phyloP scores from a whole-genome alignment of 2,888 invertebrate species.

The Tanytarsus gracilentus region DNA sequence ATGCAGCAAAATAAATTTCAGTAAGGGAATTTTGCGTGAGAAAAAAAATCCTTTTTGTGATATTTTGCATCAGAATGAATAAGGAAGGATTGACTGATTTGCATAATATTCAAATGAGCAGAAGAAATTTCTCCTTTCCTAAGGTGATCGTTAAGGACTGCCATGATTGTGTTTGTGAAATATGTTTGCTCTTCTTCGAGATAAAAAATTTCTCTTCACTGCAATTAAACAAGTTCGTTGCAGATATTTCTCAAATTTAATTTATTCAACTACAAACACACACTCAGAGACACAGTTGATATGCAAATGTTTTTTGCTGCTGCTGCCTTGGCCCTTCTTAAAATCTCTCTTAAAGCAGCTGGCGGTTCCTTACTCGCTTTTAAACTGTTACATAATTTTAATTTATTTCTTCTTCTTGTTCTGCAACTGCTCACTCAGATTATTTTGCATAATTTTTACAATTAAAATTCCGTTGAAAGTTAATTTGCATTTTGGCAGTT shows the following conservation, averaged over 20 bases:
- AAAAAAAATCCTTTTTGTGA: not conserved
- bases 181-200: no score
- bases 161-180: not conserved
- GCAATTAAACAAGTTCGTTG: no score
- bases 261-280: no score
- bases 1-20: no score
- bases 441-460: no score
- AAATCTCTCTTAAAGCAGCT: conserved; percentile 5
- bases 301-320: conserved; percentile 23
- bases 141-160: not conserved
- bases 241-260: not conserved
- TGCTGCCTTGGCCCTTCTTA: conserved; percentile 3
- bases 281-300: not conserved
- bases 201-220: no score
- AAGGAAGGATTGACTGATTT: conserved; percentile 13
- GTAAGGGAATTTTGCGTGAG: conserved; percentile 18
- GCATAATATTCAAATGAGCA: conserved; percentile 24
- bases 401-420: not conserved
- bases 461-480: conserved; percentile 1
- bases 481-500: not conserved
- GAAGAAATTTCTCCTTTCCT: conserved; percentile 5
- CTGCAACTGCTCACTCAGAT: not conserved
- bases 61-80: conserved; percentile 19
- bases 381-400: not conserved
- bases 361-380: not conserved